A percentile compares a stretch with the other conserved stretches of the same genome.
Conservation (phyloP, 2,113 vertebrate genomes). For the Pelvicachromis taeniatus region DNA sequence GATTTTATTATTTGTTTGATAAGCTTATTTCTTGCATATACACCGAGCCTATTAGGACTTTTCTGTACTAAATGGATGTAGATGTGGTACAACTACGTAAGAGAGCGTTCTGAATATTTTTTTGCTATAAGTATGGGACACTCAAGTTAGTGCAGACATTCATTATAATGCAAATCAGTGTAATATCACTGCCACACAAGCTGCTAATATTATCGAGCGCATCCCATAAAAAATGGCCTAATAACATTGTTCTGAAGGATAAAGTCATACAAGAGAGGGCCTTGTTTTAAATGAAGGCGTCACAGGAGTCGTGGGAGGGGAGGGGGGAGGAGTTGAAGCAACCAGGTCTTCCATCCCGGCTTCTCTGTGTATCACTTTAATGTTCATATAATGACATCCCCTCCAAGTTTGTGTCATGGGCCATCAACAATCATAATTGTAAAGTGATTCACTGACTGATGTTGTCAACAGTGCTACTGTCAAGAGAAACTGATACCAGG, state of each 20-base stretch:
- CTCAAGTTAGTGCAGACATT: background rate
- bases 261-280: constrained; percentile 21
- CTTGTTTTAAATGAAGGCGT: constrained; percentile 51
- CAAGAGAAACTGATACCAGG: constrained; percentile 77
- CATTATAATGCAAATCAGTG: background rate
- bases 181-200: background rate
- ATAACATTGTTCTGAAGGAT: constrained; percentile 17
- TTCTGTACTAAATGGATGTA: background rate
- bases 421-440: constrained; percentile 86
- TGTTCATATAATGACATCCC: constrained; percentile 80
- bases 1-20: background rate
- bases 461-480: constrained; percentile 77
- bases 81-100: background rate
- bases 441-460: constrained; percentile 82
- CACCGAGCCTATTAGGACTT: background rate
- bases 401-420: constrained; percentile 79
- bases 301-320: constrained; percentile 25
- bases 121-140: background rate
- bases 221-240: background rate
- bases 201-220: background rate
- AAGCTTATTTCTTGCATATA: background rate
- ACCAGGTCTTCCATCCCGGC: constrained; percentile 58
- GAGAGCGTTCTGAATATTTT: background rate
- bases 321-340: constrained; percentile 31
- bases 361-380: constrained; percentile 79